These are phyloP conservation scores for Venturia canescens DNA, from an alignment of 1,140 invertebrate genomes.

Conservation along the genomic window DNA sequence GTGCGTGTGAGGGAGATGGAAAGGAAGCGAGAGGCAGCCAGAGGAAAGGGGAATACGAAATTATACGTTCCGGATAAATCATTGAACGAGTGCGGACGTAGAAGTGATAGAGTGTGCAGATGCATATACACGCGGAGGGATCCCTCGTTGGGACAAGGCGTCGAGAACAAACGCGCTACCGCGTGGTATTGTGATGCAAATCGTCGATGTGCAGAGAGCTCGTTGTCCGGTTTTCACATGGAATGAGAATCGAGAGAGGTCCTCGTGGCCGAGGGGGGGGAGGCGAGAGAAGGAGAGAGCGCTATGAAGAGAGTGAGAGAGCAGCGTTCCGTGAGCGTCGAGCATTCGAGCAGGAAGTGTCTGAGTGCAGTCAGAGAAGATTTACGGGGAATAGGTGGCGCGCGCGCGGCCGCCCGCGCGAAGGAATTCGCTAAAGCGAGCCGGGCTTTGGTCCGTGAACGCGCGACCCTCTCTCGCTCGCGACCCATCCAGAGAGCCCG, in stretches of 20 bases:
- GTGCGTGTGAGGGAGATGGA: not conserved
- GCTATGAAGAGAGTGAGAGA: constrained; percentile 3
- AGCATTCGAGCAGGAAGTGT: constrained; percentile 43
- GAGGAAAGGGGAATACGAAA: constrained; percentile 36
- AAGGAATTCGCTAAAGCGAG: constrained; percentile 36
- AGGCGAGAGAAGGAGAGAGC: not conserved
- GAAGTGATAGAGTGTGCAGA: constrained; percentile 38
- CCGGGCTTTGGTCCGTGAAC: not conserved
- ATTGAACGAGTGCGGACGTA: constrained; percentile 45
- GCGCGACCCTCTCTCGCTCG: not conserved
- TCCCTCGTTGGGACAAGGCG: constrained; percentile 19
- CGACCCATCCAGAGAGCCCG: constrained; percentile 8
- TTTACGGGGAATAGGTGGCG: constrained; percentile 43
- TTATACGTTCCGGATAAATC: constrained; percentile 55
- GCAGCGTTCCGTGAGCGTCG: constrained; percentile 31
- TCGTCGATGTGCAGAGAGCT: constrained; percentile 33
- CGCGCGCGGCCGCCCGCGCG: constrained; percentile 6
- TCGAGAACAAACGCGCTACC: constrained; percentile 38
- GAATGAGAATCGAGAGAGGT: constrained; percentile 16
- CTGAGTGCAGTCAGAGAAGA: constrained; percentile 45
- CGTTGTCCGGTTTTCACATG: constrained; percentile 29
- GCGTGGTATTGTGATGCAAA: constrained; percentile 54
- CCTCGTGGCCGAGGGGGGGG: not conserved
- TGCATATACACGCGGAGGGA: not conserved
- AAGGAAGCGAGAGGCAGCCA: too few relatives aligned